Conservation (phyloP, 1,140 invertebrate species). For the Orius insidiosus region DNA sequence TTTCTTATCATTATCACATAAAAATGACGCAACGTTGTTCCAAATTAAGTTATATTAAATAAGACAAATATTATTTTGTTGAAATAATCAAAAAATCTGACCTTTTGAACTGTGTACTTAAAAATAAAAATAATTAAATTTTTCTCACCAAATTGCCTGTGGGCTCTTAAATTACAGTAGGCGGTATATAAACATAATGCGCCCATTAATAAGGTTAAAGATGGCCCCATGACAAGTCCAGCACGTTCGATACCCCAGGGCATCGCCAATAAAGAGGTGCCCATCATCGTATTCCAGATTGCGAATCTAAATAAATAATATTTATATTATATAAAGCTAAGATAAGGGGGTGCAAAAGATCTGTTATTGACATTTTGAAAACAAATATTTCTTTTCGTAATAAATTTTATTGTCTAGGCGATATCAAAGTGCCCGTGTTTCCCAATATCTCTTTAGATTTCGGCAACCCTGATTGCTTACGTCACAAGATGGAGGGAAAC, state of each 20-base stretch:
- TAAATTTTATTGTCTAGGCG: background rate
- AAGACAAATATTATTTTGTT: too few species aligned
- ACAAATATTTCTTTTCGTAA: background rate
- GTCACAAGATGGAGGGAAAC: too few species aligned
- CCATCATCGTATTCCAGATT: constrained; percentile 90
- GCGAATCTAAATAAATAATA: constrained; percentile 38
- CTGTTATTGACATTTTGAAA: background rate
- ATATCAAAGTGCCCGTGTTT: too few species aligned
- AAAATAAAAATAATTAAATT: too few species aligned
- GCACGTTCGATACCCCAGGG: constrained; percentile 78
- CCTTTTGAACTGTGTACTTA: too few species aligned
- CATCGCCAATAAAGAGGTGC: constrained; percentile 74
- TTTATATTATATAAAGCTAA: background rate
- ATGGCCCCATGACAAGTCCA: constrained; percentile 55
- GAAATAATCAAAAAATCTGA: too few species aligned
- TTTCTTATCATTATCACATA: too few species aligned
- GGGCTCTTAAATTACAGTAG: constrained; percentile 45
- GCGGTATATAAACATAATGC: constrained; percentile 61
- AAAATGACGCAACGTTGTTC: too few species aligned
- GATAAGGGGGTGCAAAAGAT: background rate
- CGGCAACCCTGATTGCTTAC: too few species aligned
- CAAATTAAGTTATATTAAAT: too few species aligned
- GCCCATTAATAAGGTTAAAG: constrained; percentile 60
- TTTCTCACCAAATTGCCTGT: constrained; percentile 44
- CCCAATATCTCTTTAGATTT: too few species aligned